Conservation (phyloP, 2,888 invertebrate species). For the Phytoseiulus persimilis region DNA sequence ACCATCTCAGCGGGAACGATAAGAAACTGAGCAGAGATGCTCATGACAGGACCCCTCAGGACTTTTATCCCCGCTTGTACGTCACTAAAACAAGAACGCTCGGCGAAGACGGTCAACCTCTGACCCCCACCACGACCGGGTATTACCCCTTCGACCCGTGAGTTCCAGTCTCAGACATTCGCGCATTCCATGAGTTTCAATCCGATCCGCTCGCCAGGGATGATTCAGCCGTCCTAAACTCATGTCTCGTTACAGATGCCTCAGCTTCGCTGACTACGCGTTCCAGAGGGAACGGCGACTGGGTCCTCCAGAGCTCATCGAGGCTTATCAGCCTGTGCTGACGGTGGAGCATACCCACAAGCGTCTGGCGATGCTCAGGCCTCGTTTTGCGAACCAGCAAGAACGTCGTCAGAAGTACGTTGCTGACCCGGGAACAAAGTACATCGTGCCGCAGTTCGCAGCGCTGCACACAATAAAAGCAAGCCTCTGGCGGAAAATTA, state of each 20-base stretch:
- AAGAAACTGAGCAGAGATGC: background rate
- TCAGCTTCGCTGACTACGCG: background rate
- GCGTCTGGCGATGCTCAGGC: constrained; percentile 58
- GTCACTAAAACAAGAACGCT: background rate
- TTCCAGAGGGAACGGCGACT: background rate
- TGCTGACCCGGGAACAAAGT: background rate
- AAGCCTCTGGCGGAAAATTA: constrained; percentile 71
- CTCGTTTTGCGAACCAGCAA: constrained; percentile 44
- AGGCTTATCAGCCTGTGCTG: constrained; percentile 65
- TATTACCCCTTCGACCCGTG: background rate
- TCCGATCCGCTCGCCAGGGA: background rate
- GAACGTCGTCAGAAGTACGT: constrained; percentile 8
- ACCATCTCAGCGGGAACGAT: background rate
- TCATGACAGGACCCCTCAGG: background rate
- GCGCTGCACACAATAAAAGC: constrained; percentile 50
- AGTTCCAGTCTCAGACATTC: background rate
- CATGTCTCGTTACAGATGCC: background rate
- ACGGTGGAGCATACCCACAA: constrained; percentile 65
- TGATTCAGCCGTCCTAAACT: background rate
- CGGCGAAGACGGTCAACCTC: background rate
- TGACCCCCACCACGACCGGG: background rate
- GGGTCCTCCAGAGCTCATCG: constrained; percentile 53
- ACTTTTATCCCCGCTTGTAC: background rate
- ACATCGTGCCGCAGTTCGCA: background rate
- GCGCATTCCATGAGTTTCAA: background rate